These are phyloP conservation scores for Tonatia bakeri DNA, from an alignment of 2,113 vertebrate genomes.

Conservation along the genomic window DNA sequence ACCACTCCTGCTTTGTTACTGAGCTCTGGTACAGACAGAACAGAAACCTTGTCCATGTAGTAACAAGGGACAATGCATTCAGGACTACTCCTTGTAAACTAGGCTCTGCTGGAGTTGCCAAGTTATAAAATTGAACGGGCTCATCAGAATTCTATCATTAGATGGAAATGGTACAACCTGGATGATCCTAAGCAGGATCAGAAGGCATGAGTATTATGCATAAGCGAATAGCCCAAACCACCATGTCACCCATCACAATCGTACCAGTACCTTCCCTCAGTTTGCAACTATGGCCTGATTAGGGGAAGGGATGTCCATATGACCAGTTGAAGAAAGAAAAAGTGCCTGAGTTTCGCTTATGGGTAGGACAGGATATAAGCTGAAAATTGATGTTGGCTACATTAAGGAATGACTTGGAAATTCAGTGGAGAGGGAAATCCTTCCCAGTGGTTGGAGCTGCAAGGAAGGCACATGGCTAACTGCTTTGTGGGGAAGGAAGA, in stretches of 20 bases:
- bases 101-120: neutral
- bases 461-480: neutral
- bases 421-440: neutral
- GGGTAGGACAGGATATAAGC: neutral
- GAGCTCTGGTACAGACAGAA: neutral
- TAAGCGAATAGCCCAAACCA: neutral
- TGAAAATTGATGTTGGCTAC: neutral
- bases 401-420: neutral
- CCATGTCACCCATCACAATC: neutral
- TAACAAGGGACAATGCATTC: neutral
- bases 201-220: neutral
- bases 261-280: neutral
- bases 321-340: neutral
- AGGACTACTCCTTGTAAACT: neutral
- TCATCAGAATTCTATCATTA: neutral
- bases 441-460: neutral
- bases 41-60: neutral
- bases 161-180: neutral
- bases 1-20: neutral
- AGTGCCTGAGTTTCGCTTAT: neutral
- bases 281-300: neutral
- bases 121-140: neutral
- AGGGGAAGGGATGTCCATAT: neutral
- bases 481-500: neutral
- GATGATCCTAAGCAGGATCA: neutral